Evolutionary conservation across 37 sponge, comb jelly and placozoan genomes (phyloP).

Genomic region (Axinella damicornis): DNA sequence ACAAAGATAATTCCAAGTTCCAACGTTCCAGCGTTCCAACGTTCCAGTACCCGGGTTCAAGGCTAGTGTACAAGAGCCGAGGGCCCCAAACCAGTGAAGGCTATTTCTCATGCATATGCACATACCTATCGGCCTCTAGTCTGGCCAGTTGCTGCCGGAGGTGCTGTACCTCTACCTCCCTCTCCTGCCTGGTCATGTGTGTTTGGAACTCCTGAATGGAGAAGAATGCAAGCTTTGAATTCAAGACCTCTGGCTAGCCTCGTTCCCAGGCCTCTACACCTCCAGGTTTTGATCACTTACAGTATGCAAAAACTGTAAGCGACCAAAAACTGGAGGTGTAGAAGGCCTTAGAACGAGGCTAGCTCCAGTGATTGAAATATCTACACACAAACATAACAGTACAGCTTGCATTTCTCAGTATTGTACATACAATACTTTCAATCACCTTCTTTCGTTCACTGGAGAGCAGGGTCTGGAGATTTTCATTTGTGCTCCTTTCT

Average conservation of each 20-base stretch:
- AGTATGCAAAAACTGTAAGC: no score
- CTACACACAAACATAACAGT: not conserved
- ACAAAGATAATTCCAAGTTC: no score
- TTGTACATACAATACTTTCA: not conserved
- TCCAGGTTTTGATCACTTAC: no score
- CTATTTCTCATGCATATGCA: not conserved
- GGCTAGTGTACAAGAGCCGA: not conserved
- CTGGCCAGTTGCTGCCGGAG: slow-evolving; percentile 53
- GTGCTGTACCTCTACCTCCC: slow-evolving; percentile 58
- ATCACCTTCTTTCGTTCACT: slow-evolving; percentile 65
- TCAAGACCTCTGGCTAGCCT: not conserved
- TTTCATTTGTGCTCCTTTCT: slow-evolving; percentile 34
- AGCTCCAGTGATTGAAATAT: no score
- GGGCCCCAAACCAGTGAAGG: no score
- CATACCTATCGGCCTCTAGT: slow-evolving; percentile 64
- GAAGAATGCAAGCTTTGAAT: no score
- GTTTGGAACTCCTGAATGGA: slow-evolving; percentile 46
- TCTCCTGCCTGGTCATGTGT: slow-evolving; percentile 61
- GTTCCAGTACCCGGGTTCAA: no score
- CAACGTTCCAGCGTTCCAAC: no score
- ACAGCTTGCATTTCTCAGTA: slow-evolving; percentile 1
- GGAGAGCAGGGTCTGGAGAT: slow-evolving; percentile 65
- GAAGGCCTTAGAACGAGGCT: no score
- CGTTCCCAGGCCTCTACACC: no score
- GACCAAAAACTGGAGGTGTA: no score